Conservation (phyloP, 2,797 vertebrate genomes). For the Sebastes matsubarae region DNA sequence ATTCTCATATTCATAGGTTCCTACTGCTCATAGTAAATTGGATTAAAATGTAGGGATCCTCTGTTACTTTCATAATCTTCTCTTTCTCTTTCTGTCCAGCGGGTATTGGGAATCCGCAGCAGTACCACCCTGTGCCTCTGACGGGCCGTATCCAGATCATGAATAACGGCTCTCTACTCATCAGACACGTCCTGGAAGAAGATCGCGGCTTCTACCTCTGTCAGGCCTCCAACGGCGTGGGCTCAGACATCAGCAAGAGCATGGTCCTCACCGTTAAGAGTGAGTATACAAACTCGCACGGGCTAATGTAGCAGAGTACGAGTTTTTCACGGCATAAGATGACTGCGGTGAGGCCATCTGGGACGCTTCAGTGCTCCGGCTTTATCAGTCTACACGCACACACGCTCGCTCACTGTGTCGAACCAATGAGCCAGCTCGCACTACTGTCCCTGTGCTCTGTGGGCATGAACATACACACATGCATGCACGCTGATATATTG, state of each 20-base stretch:
- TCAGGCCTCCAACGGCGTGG: slow-evolving; percentile 98
- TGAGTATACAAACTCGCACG: slow-evolving; percentile 74
- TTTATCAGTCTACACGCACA: slow-evolving; percentile 45
- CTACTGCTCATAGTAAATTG: neutral
- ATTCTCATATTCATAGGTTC: neutral
- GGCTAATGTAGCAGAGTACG: slow-evolving; percentile 5
- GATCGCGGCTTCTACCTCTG: slow-evolving; percentile 98
- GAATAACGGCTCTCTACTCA: slow-evolving; percentile 95
- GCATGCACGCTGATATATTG: slow-evolving; percentile 31
- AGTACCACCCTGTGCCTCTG: slow-evolving; percentile 97
- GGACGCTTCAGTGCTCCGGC: slow-evolving; percentile 30
- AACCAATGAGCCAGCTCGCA: slow-evolving; percentile 54
- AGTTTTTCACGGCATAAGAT: slow-evolving; percentile 1
- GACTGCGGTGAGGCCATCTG: slow-evolving; percentile 21
- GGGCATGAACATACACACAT: slow-evolving; percentile 11
- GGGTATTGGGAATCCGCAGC: slow-evolving; percentile 96
- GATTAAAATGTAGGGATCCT: neutral
- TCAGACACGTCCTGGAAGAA: slow-evolving; percentile 96
- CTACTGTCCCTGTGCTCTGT: slow-evolving; percentile 11
- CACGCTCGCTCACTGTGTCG: slow-evolving; percentile 32
- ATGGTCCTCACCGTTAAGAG: slow-evolving; percentile 98
- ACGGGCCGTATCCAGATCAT: slow-evolving; percentile 98
- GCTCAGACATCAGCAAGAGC: slow-evolving; percentile 99
- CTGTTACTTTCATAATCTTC: neutral
- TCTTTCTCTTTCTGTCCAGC: slow-evolving; percentile 36